Base-by-base conservation (phyloP, 2,888 invertebrate genomes). In the Masnerella sp. region DNA sequence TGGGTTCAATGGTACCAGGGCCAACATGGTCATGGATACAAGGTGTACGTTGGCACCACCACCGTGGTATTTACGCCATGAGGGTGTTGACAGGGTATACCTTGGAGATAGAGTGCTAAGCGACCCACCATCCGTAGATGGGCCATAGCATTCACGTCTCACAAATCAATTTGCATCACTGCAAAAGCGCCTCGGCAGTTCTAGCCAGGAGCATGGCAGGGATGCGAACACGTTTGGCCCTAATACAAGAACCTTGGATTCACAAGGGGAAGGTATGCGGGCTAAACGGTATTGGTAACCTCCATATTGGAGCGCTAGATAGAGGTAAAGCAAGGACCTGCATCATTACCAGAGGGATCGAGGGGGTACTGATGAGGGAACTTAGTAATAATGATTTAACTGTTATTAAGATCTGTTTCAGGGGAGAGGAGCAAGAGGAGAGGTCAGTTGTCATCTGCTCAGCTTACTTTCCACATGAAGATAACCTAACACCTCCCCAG, bases 391-490 rank as follows among this genome's bases (percentile, higher is more conserved):
- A 3, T 2, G 36, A 36, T 12, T 4, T n/a, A 3, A 36, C 3
- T 36, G 9, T 14, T 3, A n/a, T 32, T 2, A 32, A 32, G n/a
- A 32, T 32, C 8, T 32, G 8, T 7, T 32, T 7, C 32, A 32
- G 32, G 32, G n/a, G n/a, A 2, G 32, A 7, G 11, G 32, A 32
- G 5, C 2, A n/a, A 2, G 32, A 32, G 32, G n/a, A 36, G 12
- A 36, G 14, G 36, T 2, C 2, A 1, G 14, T 36, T 2, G 11
- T 36, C 2, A 15, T 36, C 11, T 12, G 36, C 15, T 12, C 8
- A 14, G 36, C 36, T 7, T 43, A 43, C 25, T 43, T 43, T 12
- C 43, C 43, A 22, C 12, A 43, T 22, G 20, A 43, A 12, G 43
- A 43, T 7, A 4, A 3, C 1, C 4, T 32, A 7, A n/a, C n/a